A percentile compares a stretch with the other conserved stretches of the same genome.
phyloP scores from a whole-genome alignment of 2,888 invertebrate species.

The Ischnura elegans region DNA sequence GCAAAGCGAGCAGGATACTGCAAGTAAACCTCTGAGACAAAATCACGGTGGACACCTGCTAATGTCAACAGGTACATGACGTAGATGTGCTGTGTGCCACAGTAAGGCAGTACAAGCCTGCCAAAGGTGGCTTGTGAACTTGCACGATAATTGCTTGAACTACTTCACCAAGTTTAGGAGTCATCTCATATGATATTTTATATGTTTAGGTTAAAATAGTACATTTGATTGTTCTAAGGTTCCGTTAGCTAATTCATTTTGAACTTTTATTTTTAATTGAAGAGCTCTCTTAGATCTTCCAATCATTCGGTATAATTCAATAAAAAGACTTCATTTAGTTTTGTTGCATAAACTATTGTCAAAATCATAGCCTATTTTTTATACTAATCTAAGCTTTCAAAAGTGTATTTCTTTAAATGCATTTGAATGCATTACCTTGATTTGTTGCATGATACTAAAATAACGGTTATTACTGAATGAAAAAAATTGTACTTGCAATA shows the following conservation, averaged over 20 bases:
- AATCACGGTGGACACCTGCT: slow-evolving; percentile 15
- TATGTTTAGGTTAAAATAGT: background rate
- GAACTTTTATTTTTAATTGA: background rate
- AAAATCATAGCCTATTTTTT: background rate
- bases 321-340: background rate
- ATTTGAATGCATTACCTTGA: too few species aligned
- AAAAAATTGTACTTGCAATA: too few species aligned
- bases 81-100: background rate
- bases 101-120: background rate
- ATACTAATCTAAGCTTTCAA: background rate
- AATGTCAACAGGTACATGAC: background rate
- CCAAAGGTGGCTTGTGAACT: background rate
- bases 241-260: background rate
- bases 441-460: too few species aligned
- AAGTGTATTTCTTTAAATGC: background rate
- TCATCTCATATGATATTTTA: background rate
- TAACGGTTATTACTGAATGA: too few species aligned
- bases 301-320: background rate
- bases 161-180: background rate
- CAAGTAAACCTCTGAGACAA: background rate
- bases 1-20: slow-evolving; percentile 8
- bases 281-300: background rate
- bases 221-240: background rate
- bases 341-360: background rate
- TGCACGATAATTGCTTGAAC: background rate